Percentiles rank a stretch among this genome's conserved stretches.
Evolutionary conservation across 2,113 vertebrate genomes (phyloP).

Genomic region (Colossoma macropomum): DNA sequence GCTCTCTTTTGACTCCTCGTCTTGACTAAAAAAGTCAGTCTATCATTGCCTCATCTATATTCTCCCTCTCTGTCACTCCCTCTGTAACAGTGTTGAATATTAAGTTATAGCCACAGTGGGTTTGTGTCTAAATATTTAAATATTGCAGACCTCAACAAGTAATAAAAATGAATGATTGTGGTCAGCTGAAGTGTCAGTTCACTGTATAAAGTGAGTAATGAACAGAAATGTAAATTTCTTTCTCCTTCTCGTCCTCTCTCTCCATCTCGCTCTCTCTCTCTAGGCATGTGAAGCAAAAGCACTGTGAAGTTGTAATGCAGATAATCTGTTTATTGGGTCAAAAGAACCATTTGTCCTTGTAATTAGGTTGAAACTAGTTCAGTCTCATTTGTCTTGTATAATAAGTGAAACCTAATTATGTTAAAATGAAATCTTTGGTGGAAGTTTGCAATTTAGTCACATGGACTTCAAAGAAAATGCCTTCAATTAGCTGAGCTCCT

Average conservation of each 20-base stretch:
- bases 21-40: too few species aligned
- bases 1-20: too few species aligned
- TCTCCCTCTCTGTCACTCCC: not conserved
- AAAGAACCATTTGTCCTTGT: constrained; percentile 29
- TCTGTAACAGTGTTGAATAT: not conserved
- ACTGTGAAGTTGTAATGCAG: constrained; percentile 1
- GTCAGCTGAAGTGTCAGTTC: not conserved
- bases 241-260: not conserved
- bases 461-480: not conserved
- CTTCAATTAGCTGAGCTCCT: not conserved
- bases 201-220: constrained; percentile 4
- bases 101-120: not conserved
- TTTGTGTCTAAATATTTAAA: constrained; percentile 1
- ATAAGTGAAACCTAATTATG: constrained; percentile 29
- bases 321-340: constrained; percentile 15
- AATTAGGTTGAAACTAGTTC: constrained; percentile 9
- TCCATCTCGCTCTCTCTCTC: not conserved
- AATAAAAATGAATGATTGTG: constrained; percentile 7
- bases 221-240: not conserved
- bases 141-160: constrained; percentile 3
- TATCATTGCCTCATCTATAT: not conserved
- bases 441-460: not conserved
- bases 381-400: constrained; percentile 13
- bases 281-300: constrained; percentile 13
- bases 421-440: constrained; percentile 5